Evolutionary conservation across 2,888 invertebrate species (phyloP), one percentile per base, ranked within the genome.

Genomic region (Hydroisotoma schaefferi): DNA sequence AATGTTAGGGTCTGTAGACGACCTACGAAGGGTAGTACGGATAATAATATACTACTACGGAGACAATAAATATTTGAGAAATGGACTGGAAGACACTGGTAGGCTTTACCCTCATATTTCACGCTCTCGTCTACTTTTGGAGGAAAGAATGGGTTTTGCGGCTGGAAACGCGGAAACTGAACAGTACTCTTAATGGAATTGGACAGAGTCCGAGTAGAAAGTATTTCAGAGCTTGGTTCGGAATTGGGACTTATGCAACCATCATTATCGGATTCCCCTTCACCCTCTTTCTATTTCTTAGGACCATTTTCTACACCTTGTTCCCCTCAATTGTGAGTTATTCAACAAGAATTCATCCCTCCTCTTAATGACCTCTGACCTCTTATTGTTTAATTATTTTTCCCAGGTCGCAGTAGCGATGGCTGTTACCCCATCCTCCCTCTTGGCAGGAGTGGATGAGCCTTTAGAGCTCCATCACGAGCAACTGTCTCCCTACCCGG

Each of bases 1-100:
- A n/a, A n/a, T n/a, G n/a, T n/a, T n/a, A n/a, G n/a, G n/a, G n/a
- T n/a, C n/a, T n/a, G n/a, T n/a, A n/a, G n/a, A n/a, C n/a, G n/a
- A n/a, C n/a, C n/a, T n/a, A n/a, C n/a, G n/a, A n/a, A n/a, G n/a
- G n/a, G n/a, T n/a, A n/a, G n/a, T n/a, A n/a, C n/a, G n/a, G 28
- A 18, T 25, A 26, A 20, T 49, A 51, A 51, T n/a, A n/a, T n/a
- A n/a, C 15, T 44, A 44, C 26, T n/a, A n/a, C n/a, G n/a, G n/a
- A n/a, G n/a, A n/a, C n/a, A 43, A 61, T 46, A 40, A 40, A 18
- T 40, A 15, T 40, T 4, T 28, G 37, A 55, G 52, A 40, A 44
- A 72, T 72, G 72, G 72, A 72, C 60, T 72, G 70, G 70, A 70
- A 68, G 57, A 69, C 70, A 25, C 55, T 72, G 55, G 57, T 72